These are phyloP conservation scores for Cephus nigrinus DNA, from an alignment of 2,888 invertebrate species.

Conservation along the genomic window DNA sequence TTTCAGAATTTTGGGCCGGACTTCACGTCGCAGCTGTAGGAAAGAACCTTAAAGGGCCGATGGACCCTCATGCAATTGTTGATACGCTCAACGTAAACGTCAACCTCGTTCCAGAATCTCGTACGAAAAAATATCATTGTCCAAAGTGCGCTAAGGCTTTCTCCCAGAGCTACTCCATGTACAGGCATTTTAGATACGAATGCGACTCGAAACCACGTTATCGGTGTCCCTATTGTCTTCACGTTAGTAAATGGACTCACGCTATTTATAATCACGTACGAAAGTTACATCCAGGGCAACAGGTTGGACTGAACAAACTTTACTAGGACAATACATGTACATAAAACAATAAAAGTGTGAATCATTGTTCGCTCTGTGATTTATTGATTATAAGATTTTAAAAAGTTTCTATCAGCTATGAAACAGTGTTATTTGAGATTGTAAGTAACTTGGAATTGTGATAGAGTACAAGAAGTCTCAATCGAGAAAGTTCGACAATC, in stretches of 20 bases:
- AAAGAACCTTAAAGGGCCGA: not conserved
- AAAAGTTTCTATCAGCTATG: no score
- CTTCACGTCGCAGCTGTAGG: no score
- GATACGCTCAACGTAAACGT: not conserved
- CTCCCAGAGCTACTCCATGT: constrained; percentile 59
- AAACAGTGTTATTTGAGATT: no score
- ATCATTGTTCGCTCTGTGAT: no score
- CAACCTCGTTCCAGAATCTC: not conserved
- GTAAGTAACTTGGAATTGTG: no score
- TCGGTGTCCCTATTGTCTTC: constrained; percentile 59
- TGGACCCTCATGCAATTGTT: no score
- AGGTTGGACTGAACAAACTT: constrained; percentile 48
- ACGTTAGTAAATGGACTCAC: constrained; percentile 59
- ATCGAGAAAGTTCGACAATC: no score
- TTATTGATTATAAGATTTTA: no score
- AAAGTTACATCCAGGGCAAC: constrained; percentile 49
- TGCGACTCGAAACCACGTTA: constrained; percentile 60
- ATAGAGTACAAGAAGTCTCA: no score
- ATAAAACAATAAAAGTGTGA: no score
- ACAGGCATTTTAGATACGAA: constrained; percentile 63
- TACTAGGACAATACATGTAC: constrained; percentile 32
- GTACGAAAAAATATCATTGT: constrained; percentile 42
- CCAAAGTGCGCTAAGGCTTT: constrained; percentile 56
- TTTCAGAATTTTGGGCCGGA: constrained; percentile 42
- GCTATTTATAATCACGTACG: constrained; percentile 58